Conservation (phyloP, 2,888 invertebrate species). For the Dioctria rufipes region DNA sequence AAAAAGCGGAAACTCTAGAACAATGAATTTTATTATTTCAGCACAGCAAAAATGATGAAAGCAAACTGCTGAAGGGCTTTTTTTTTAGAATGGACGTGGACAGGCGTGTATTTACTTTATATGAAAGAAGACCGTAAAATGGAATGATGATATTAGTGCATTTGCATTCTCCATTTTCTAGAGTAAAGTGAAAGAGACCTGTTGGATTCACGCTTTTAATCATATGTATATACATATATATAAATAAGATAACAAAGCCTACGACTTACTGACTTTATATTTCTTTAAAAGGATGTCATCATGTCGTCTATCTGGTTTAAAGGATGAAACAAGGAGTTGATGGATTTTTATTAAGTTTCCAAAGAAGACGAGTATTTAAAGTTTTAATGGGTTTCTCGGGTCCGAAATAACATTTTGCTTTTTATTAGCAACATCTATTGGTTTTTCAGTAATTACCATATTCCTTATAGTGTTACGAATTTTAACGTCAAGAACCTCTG, state of each 20-base stretch:
- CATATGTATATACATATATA: constrained; percentile 1
- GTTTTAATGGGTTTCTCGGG: too few species aligned
- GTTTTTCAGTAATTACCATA: too few species aligned
- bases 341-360: too few species aligned
- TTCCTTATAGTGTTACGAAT: too few species aligned
- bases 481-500: too few species aligned
- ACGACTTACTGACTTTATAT: constrained; percentile 34
- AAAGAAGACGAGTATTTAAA: too few species aligned
- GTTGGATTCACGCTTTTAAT: background rate
- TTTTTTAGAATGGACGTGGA: background rate
- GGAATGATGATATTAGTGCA: background rate
- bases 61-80: constrained; percentile 32
- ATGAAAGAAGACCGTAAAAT: constrained; percentile 1
- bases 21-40: constrained; percentile 39
- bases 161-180: background rate
- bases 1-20: constrained; percentile 34
- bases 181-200: constrained; percentile 20
- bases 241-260: constrained; percentile 1
- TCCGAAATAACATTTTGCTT: too few species aligned
- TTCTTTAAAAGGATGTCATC: too few species aligned
- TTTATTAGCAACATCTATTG: too few species aligned
- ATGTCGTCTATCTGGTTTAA: too few species aligned
- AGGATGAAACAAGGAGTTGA: too few species aligned
- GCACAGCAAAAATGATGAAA: constrained; percentile 13
- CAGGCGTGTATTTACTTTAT: constrained; percentile 21